Conservation (phyloP, 2,113 vertebrate species). For the Nansenia antarctica region DNA sequence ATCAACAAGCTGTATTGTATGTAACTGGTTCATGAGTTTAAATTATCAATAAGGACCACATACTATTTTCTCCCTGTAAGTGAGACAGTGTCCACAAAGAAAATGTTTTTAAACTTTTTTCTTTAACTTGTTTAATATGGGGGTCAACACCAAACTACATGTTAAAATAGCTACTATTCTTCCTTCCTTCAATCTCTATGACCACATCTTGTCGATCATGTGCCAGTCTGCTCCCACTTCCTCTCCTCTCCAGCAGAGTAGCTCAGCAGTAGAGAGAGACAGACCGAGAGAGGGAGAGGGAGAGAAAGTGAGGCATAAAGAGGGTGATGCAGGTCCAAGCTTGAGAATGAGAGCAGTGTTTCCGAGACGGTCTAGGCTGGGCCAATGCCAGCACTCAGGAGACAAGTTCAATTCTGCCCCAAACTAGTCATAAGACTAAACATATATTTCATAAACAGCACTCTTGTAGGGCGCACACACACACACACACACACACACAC, state of each 20-base stretch:
- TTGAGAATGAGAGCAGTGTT: constrained; percentile 67
- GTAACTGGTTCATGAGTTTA: neutral
- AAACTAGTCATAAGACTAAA: constrained; percentile 66
- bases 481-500: constrained; percentile 9
- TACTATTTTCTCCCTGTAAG: neutral
- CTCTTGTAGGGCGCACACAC: constrained; percentile 23
- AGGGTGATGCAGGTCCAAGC: constrained; percentile 17
- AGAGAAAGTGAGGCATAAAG: neutral
- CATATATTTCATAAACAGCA: constrained; percentile 63
- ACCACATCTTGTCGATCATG: constrained; percentile 74
- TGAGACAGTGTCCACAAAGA: neutral
- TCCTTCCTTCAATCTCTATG: constrained; percentile 57
- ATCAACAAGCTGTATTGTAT: neutral
- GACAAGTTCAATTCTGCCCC: constrained; percentile 65
- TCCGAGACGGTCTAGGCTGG: constrained; percentile 23
- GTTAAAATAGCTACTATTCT: constrained; percentile 42
- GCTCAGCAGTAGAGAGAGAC: constrained; percentile 43
- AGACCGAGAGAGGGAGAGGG: neutral
- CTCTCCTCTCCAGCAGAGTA: constrained; percentile 62
- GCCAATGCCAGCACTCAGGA: constrained; percentile 19
- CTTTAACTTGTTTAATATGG: neutral
- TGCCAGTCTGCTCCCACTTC: constrained; percentile 78
- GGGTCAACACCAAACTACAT: neutral
- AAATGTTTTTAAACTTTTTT: too few species aligned
- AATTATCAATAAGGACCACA: constrained; percentile 5